Percentiles rank a stretch among this genome's conserved stretches.
phyloP scores from a whole-genome alignment of 2,888 invertebrate species.

The Oligia latruncula region DNA sequence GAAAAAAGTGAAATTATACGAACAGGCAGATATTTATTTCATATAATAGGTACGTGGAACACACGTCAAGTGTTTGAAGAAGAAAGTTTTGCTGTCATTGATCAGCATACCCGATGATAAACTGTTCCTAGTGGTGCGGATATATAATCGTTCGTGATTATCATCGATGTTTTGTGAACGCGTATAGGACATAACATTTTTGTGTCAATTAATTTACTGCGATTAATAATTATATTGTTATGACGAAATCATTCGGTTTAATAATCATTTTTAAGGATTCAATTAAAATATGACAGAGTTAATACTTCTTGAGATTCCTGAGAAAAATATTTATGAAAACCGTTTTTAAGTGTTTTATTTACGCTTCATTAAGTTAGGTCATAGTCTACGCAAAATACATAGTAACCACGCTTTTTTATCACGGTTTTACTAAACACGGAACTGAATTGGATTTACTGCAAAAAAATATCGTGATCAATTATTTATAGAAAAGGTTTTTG shows the following conservation, averaged over 20 bases:
- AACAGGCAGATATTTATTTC: slow-evolving; percentile 31
- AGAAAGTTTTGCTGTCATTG: slow-evolving; percentile 74
- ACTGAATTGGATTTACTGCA: slow-evolving; percentile 68
- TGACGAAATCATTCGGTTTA: neutral
- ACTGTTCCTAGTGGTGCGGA: slow-evolving; percentile 57
- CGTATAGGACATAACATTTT: neutral
- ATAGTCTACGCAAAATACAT: slow-evolving; percentile 50
- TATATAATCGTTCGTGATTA: slow-evolving; percentile 10
- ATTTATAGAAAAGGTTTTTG: slow-evolving; percentile 72
- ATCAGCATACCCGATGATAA: slow-evolving; percentile 70
- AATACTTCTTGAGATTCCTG: slow-evolving; percentile 1
- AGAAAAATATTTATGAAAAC: neutral
- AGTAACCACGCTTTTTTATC: slow-evolving; percentile 59
- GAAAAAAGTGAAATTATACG: slow-evolving; percentile 53
- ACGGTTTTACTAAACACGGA: slow-evolving; percentile 72
- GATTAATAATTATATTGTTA: slow-evolving; percentile 10
- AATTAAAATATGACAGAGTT: neutral
- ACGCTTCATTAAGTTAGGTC: slow-evolving; percentile 34
- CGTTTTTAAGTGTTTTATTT: slow-evolving; percentile 22
- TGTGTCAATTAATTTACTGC: neutral
- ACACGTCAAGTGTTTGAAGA: slow-evolving; percentile 64
- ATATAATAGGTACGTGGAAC: slow-evolving; percentile 30
- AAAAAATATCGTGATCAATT: slow-evolving; percentile 79
- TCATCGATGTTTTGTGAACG: slow-evolving; percentile 41
- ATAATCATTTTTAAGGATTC: slow-evolving; percentile 17